Evolutionary conservation across 2,888 invertebrate genomes (phyloP), one percentile per base, ranked within the genome.

Genomic region (Imbricaverruca yamaguchii): DNA sequence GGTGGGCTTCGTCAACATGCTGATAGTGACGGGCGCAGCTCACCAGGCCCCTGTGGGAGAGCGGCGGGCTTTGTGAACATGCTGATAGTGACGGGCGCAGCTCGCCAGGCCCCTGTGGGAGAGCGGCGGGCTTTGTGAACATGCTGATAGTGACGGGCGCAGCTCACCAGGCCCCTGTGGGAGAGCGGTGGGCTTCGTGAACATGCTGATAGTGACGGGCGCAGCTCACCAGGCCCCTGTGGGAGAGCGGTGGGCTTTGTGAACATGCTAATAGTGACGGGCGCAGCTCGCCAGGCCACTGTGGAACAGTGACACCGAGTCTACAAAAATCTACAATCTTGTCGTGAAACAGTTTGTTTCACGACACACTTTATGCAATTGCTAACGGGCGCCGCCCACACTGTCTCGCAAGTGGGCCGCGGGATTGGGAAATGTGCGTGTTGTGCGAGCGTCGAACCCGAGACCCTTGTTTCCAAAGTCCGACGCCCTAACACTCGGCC

Each of bases 11-110:
- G 80, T 61, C 88, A 4, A 39, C n/a, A n/a, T 39, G 4, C 39
- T 4, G 39, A 39, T 94, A 93, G 86, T 96, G 95, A 85, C 94
- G 93, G 0, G 97, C 94, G 83, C 96, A 96, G 18, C 93, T 93
- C 80, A 96, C 89, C 0, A 97, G 89, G 0, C 96, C 96, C 87
- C 93, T 93, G 87, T 0, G 87, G 85, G 85, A 69, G 80, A 53
- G 12, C 4, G 69, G 18, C 12, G 21, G 12, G 59, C 18, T 57
- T 80, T 81, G 80, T 61, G 88, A 4, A 39, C n/a, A n/a, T 39
- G 4, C 39, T 4, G 39, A 39, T 94, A 93, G 86, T 96, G 95
- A 85, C 94, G 93, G 0, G 97, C 94, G 83, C 96, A 96, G 18
- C 93, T 93, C 80, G 96, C 89, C 0, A 97, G 89, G 0, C 96